Conservation (phyloP, 2,888 invertebrate species). For the Limnephilus rhombicus region DNA sequence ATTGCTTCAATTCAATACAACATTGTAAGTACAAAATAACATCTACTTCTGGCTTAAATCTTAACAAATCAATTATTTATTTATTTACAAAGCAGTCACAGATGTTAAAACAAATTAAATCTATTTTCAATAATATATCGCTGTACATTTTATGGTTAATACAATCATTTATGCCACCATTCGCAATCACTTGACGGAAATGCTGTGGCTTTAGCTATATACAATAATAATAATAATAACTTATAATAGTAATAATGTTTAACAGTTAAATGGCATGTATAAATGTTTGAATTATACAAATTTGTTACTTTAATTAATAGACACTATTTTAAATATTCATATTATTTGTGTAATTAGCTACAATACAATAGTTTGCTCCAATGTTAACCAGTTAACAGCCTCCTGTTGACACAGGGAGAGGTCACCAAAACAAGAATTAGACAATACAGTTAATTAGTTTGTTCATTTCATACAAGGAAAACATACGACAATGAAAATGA, state of each 20-base stretch:
- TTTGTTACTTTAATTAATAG: conserved; percentile 17
- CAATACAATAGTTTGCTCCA: neutral
- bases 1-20: conserved; percentile 1
- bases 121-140: conserved; percentile 20
- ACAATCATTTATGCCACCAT: neutral
- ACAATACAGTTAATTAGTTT: neutral
- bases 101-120: conserved; percentile 13
- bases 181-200: neutral
- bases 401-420: neutral
- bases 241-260: conserved; percentile 30
- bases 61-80: conserved; percentile 11
- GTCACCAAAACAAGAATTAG: neutral
- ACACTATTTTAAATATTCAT: neutral
- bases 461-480: neutral
- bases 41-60: neutral
- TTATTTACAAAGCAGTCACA: conserved; percentile 23
- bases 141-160: neutral
- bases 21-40: conserved; percentile 34
- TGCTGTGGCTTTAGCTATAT: neutral
- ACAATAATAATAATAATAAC: neutral
- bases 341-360: neutral
- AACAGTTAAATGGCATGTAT: conserved; percentile 59
- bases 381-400: neutral
- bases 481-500: neutral
- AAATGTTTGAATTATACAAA: conserved; percentile 54